Percentiles rank a stretch among this genome's conserved stretches.
Evolutionary conservation across 2,888 invertebrate genomes (phyloP).

Genomic region (Bombyx huttoni): DNA sequence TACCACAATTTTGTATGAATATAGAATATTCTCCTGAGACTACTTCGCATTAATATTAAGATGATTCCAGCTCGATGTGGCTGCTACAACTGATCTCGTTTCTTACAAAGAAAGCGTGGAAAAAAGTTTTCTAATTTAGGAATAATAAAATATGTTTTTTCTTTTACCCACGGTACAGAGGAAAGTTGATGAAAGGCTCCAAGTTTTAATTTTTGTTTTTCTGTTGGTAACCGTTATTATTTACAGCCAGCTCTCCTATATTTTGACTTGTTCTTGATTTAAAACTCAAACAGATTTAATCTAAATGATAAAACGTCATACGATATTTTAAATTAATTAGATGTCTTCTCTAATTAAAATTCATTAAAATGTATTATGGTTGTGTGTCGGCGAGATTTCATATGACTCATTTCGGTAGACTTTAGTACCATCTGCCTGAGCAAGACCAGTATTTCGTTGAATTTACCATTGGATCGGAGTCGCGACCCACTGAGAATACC

Average conservation of each 20-base stretch:
- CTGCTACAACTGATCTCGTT: constrained; percentile 23
- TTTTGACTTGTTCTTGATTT: constrained; percentile 11
- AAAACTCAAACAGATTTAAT: constrained; percentile 1
- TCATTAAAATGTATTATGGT: too few relatives aligned
- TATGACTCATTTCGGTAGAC: too few relatives aligned
- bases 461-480: too few relatives aligned
- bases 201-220: constrained; percentile 57
- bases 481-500: too few relatives aligned
- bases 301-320: neutral
- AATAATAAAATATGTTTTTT: constrained; percentile 58
- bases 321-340: too few relatives aligned
- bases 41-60: neutral
- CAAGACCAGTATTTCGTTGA: too few relatives aligned
- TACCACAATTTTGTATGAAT: neutral
- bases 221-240: constrained; percentile 43
- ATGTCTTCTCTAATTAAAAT: too few relatives aligned
- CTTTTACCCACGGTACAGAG: constrained; percentile 40
- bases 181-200: constrained; percentile 52
- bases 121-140: constrained; percentile 62
- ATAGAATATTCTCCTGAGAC: neutral
- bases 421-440: too few relatives aligned
- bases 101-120: constrained; percentile 35
- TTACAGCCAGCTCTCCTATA: constrained; percentile 38
- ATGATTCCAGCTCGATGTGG: neutral
- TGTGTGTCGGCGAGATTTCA: too few relatives aligned